phyloP scores from a whole-genome alignment of 2,113 vertebrate genomes.

The Paramormyrops kingsleyae region DNA sequence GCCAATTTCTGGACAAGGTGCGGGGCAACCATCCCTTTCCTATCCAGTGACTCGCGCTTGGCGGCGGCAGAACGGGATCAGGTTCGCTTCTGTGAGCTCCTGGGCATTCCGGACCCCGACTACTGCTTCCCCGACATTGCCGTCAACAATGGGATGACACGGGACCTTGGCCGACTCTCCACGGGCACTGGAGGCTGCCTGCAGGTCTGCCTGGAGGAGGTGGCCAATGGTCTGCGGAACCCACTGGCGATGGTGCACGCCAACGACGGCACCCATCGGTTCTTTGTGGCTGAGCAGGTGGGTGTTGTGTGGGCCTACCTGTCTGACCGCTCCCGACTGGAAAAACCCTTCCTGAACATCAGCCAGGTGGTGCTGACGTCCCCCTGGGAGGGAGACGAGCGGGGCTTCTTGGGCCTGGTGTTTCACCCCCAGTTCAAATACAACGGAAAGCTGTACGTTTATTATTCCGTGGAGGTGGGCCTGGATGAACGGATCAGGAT shows the following conservation, averaged over 20 bases:
- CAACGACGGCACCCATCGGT: conserved; percentile 80
- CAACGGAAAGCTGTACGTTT: conserved; percentile 82
- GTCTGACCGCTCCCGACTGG: conserved; percentile 66
- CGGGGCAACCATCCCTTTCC: conserved; percentile 55
- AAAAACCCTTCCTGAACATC: conserved; percentile 84
- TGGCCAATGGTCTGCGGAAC: conserved; percentile 80
- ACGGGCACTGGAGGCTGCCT: conserved; percentile 74
- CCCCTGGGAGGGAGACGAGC: conserved; percentile 91
- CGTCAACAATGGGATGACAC: conserved; percentile 62
- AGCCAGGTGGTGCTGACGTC: conserved; percentile 80
- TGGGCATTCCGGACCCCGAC: conserved; percentile 73
- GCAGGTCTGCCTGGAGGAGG: conserved; percentile 83
- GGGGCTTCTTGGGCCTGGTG: conserved; percentile 83
- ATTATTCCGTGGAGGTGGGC: conserved; percentile 80
- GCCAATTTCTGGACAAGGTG: conserved; percentile 69
- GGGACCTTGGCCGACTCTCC: conserved; percentile 70
- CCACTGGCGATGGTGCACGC: conserved; percentile 90
- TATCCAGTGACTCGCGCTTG: conserved; percentile 63
- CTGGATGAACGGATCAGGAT: conserved; percentile 83
- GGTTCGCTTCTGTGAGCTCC: conserved; percentile 62
- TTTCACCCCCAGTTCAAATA: conserved; percentile 81
- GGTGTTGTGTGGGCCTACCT: conserved; percentile 92
- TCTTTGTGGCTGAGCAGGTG: conserved; percentile 89
- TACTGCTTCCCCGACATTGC: conserved; percentile 87
- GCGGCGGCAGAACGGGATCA: conserved; percentile 52